Base-by-base conservation (phyloP, 2,113 vertebrate genomes). In the Zapus hudsonius region DNA sequence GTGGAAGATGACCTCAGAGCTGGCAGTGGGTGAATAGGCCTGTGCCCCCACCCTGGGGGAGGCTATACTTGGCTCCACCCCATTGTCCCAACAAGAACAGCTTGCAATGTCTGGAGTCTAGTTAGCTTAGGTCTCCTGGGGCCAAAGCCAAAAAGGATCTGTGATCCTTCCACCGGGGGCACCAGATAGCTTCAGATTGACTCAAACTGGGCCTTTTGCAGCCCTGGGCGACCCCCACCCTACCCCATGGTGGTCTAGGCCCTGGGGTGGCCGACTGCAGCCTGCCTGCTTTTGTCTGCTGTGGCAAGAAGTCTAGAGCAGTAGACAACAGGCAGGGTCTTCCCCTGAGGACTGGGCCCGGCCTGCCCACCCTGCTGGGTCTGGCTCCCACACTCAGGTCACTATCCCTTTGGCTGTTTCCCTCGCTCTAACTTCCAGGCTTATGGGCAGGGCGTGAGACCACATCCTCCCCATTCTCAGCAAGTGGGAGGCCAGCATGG, bases 1-100 rank as follows among this genome's bases (percentile, higher is more conserved):
- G 22, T 2, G 73, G 44, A 52, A 3, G 79, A 25, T 94, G 93
- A 72, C 61, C 59, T 92, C 93, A 80, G 82, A 61, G 87, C 87
- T 87, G 89, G 93, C 93, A 70, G 63, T 9, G 0, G 16, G 38
- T 83, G 70, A 86, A 74, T 27, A 67, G 79, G 78, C 91, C 76
- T 31, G 40, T 11, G 31, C 52, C 31, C 25, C 33, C 29, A 19
- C 70, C 11, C 1, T 0, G 42, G 13, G 70, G 70, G 82, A 76
- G 74, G 67, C 83, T 12, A 29, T 5, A 9, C 52, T 33, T 40
- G 40, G 80, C 75, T 12, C 22, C 33, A 19, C 19, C 81, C 57
- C 3, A 5, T 27, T 2, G 6, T 75, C 33, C 61, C 66, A 0
- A 16, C 55, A 83, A 42, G 13, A 75, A 36, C 22, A 29, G 75